Evolutionary conservation across 1,140 invertebrate genomes (phyloP), one percentile per base, ranked within the genome.

Genomic region (Brachystomella parvula): DNA sequence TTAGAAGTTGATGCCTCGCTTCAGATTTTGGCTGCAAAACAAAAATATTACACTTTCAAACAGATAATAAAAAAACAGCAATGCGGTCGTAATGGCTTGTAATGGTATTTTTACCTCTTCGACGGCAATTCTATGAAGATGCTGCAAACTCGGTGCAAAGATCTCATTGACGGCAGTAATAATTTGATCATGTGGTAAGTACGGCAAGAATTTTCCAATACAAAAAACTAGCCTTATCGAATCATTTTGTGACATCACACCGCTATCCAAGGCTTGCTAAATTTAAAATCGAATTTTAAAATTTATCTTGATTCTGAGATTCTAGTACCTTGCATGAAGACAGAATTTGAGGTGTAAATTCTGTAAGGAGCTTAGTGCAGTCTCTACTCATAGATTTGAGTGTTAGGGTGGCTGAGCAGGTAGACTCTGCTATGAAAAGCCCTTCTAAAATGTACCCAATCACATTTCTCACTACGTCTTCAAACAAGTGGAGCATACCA

Each of bases 321-420:
- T 15, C 44, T 63, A 21, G 63, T 63, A 72, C 71, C 47, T 73
- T 73, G 26, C 68, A 70, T 19, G 69, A 64, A 9, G 66, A 57
- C 3, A 73, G 49, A 63, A 73, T 73, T 28, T 68, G 64, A 2
- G 71, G 64, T 0, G 68, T 69, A 44, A 69, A 71, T 44, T 68
- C 63, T 2, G 69, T 26, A 53, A 73, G 64, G 58, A 32, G 59
- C 47, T 56, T 60, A 15, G 66, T 63, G 63, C 68, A 70, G 35
- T 73, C 71, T 21, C 71, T 39, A 44, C 68, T 70, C 24, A 73
- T 47, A 24, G 71, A 65, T 60, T 73, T 73, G 17, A 73, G 44
- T 2, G 71, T 66, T 29, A 73, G 58, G 15, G 71, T 65, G 19
- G 71, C 62, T 1, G 68, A 69, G 1, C 66, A 68, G 26, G 57